Base-by-base conservation (phyloP, 2,797 vertebrate species). In the Simalia tracyae region DNA sequence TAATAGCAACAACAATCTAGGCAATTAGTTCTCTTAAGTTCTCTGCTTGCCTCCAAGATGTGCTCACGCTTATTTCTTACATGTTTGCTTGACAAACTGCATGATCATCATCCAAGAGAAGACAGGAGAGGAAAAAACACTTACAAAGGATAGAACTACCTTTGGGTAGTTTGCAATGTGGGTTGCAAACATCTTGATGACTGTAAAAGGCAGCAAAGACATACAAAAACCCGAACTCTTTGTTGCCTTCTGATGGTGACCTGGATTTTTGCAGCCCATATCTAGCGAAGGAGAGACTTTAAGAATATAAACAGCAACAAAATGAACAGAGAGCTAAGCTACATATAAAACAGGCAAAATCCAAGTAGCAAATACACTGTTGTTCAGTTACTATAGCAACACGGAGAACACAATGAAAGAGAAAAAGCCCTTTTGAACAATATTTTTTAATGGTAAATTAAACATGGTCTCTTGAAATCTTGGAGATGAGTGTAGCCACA, bases 281-380 rank as follows among this genome's bases (percentile, higher is more conserved):
- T 46, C 9, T 81, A 12, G 9, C 76, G 46, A 81, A 93, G 88
- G 86, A 90, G 95, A 96, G 94, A 97, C 96, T 97, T 97, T 93
- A 97, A 94, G 94, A 96, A 96, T 96, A 96, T 94, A 97, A 97
- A 97, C 97, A 95, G 97, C 96, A 97, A 97, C 94, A 96, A 96
- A 93, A 97, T 96, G 97, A 98, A 98, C 97, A 98, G 98, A 98
- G 96, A 96, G 95, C 95, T 92, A 96, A 97, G 95, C 97, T 97
- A 95, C 95, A 96, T 95, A 95, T 95, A 95, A 97, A 98, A 98
- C 96, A 97, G 97, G 96, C 97, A 97, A 96, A 96, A 96, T 97
- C 95, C 97, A 98, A 98, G 97, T 98, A 98, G 98, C 97, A 98
- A 98, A 98, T 97, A 97, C 95, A 96, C 94, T 97, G 96, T 96